Conservation (phyloP, 2,888 invertebrate species). For the Tinea trinotella region DNA sequence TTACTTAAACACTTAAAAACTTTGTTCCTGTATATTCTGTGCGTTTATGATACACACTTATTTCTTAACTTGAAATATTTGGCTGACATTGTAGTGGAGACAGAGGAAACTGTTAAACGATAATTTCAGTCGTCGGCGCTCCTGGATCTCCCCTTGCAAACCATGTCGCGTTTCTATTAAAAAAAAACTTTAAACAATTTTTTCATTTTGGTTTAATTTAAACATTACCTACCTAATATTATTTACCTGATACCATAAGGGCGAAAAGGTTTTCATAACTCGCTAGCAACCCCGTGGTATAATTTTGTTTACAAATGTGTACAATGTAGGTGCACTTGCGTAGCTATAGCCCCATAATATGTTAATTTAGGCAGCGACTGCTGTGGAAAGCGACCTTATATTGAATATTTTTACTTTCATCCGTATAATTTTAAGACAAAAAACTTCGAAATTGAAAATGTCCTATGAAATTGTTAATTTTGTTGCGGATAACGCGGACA, state of each 20-base stretch:
- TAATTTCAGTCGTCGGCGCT: too few relatives aligned
- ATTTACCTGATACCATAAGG: slow-evolving; percentile 5
- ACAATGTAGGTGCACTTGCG: slow-evolving; percentile 24
- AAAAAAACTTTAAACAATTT: too few relatives aligned
- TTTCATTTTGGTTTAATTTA: slow-evolving; percentile 4
- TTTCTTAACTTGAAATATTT: too few relatives aligned
- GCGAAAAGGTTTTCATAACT: slow-evolving; percentile 32
- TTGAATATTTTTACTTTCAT: slow-evolving; percentile 47
- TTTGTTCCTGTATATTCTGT: too few relatives aligned
- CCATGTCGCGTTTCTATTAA: too few relatives aligned
- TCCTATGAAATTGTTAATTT: slow-evolving; percentile 15
- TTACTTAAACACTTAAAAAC: too few relatives aligned
- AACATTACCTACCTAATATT: not conserved
- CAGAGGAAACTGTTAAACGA: too few relatives aligned
- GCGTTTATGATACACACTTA: too few relatives aligned
- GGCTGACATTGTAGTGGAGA: too few relatives aligned
- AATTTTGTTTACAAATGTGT: slow-evolving; percentile 42
- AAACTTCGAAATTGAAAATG: slow-evolving; percentile 13
- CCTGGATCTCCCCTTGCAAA: too few relatives aligned
- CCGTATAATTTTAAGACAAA: slow-evolving; percentile 40
- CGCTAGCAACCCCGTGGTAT: slow-evolving; percentile 33
- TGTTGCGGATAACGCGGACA: too few relatives aligned
- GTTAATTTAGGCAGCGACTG: slow-evolving; percentile 45
- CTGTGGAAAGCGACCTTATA: slow-evolving; percentile 39
- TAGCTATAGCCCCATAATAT: slow-evolving; percentile 43